phyloP scores from a whole-genome alignment of 92 coral and sea anemone genomes.

The Heteractis magnifica region DNA sequence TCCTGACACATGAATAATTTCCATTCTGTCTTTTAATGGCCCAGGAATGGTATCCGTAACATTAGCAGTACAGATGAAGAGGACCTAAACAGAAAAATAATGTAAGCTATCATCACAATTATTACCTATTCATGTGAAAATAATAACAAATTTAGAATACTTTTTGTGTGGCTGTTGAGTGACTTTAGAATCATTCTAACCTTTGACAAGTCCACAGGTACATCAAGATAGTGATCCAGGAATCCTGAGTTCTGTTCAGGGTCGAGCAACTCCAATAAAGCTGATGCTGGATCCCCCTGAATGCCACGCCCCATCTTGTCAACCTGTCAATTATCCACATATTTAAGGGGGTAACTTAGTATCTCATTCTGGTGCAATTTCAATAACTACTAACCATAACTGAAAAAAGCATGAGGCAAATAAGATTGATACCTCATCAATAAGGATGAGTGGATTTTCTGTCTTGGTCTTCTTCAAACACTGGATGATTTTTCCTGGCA shows the following conservation, averaged over 20 bases:
- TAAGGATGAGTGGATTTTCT: conserved; percentile 89
- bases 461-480: conserved; percentile 93
- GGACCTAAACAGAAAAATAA: conserved; percentile 53
- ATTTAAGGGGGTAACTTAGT: neutral
- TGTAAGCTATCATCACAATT: no score
- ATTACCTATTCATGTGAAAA: no score
- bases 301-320: conserved; percentile 99
- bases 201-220: conserved; percentile 95
- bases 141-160: no score
- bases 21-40: conserved; percentile 95
- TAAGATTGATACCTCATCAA: conserved; percentile 77
- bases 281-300: conserved; percentile 98
- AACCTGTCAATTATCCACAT: conserved; percentile 47
- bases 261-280: conserved; percentile 87
- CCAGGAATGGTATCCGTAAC: conserved; percentile 97
- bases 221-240: conserved; percentile 95
- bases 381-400: no score
- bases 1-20: conserved; percentile 96
- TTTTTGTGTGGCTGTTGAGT: neutral
- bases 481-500: conserved; percentile 98
- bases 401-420: no score
- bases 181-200: conserved; percentile 23
- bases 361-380: neutral
- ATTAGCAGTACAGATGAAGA: conserved; percentile 95
- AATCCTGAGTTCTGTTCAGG: conserved; percentile 98